These are phyloP conservation scores for Microhierax caerulescens DNA, from an alignment of 2,797 vertebrate species.

Conservation along the genomic window DNA sequence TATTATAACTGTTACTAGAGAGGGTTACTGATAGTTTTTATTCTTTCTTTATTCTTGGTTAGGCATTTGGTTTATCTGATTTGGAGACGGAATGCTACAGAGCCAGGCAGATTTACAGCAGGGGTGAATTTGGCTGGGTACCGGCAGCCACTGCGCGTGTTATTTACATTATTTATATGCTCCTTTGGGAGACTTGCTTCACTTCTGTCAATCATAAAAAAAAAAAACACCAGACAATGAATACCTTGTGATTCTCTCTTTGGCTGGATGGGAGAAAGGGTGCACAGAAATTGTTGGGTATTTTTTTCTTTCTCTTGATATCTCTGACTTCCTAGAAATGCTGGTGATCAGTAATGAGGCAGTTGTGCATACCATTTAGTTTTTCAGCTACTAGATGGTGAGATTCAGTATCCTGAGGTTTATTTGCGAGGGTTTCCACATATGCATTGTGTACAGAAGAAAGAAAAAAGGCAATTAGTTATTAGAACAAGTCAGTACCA, in stretches of 20 bases:
- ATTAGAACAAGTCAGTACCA: not conserved
- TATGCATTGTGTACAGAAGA: not conserved
- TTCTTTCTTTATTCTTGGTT: not conserved
- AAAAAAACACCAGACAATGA: not conserved
- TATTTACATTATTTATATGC: constrained; percentile 42
- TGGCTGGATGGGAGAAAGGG: not conserved
- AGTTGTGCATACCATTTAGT: not conserved
- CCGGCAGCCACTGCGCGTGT: not conserved
- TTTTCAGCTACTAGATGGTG: not conserved
- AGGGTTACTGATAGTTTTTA: not conserved
- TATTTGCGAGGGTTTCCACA: not conserved
- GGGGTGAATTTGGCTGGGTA: not conserved
- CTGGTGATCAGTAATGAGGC: not conserved
- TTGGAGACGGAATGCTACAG: not conserved
- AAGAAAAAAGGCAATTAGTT: not conserved
- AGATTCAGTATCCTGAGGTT: not conserved
- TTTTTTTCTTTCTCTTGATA: not conserved
- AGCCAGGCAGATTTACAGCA: not conserved
- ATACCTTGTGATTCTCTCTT: not conserved
- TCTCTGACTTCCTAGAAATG: not conserved
- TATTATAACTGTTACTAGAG: not conserved
- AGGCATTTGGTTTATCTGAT: not conserved
- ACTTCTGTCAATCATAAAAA: not conserved
- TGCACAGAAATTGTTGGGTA: not conserved
- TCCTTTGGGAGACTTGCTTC: not conserved